Evolutionary conservation across 2,113 vertebrate genomes (phyloP), one percentile per base, ranked within the genome.

Genomic region (Menidia beryllina): DNA sequence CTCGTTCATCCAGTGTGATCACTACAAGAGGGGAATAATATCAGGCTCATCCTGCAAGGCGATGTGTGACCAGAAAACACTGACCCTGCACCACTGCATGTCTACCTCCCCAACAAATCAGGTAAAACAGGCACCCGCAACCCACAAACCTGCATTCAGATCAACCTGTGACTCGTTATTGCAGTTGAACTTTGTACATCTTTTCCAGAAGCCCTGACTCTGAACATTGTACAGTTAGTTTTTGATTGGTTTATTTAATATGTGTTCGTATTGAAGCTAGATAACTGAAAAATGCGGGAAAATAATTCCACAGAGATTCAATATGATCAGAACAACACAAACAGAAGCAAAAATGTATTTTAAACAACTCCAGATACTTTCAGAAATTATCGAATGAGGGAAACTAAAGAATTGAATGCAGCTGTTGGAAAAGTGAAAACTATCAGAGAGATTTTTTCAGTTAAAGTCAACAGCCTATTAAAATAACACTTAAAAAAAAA

Each of bases 21-120:
- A 98, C 91, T 98, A 98, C 87, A 96, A 86, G 72, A 95, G 96
- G 60, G 98, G 98, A 2, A 95, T 99, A 19, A 98, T 99, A 84
- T 95, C 98, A 0, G 98, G 98, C 67, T 97, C 98, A 0, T 90
- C 94, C 0, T 99, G 98, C 84, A 95, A 94, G 68, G 95, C 97
- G 24, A 85, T 99, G 81, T 99, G 98, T 24, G 94, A 95, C 39
- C 94, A 96, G 70, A 95, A 77, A 57, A 88, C 85, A 1, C 90
- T 99, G 70, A 92, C 93, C 36, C 94, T 98, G 86, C 93, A 96
- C 87, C 91, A 82, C 74, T 99, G 97, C 84, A 92, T 97, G 80
- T 97, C 97, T 11, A 94, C 95, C 0, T 94, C 92, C 27, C 94
- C 96, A 0, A 93, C 92, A 47, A 93, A 95, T 60, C 97, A 98